Evolutionary conservation across 92 coral and sea anemone species (phyloP), one percentile per base, ranked within the genome.

Genomic region (Zoanthus solanderi): DNA sequence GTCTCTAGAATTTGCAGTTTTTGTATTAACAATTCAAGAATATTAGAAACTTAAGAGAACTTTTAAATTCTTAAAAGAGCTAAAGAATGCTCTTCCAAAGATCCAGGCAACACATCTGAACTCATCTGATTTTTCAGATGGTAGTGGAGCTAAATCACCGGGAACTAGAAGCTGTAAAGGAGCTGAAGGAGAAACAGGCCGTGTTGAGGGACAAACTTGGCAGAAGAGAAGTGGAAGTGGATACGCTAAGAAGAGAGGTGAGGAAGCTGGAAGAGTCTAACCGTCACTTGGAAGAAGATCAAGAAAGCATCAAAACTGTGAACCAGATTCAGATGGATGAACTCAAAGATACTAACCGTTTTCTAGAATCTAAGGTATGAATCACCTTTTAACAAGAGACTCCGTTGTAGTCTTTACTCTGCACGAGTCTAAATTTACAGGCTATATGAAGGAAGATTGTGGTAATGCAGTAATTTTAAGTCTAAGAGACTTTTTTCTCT

Each of bases 251-350:
- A 30, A 44, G 84, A 71, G 82, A 92, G 68, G 79, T 80, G 23
- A 68, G 84, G 13, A 91, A 83, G 12, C 94, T 97, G 57, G 92
- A 95, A 90, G 85, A 71, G 75, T 63, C 85, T 18, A 90, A 92
- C 78, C 89, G 87, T 32, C 92, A 80, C 63, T 63, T 95, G 92
- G 91, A 92, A 71, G 98, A 92, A 37, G 95, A 93, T 72, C 91
- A 90, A 46, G 96, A 95, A 84, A 90, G 98, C 57, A 76, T 88
- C 52, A 92, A 92, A 79, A 92, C 92, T 11, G 94, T 89, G 2
- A 84, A 92, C 72, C 87, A 95, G 57, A 87, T 92, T 65, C 91
- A 91, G 68, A 88, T 92, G 45, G 93, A 93, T 42, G 99, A 97
- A 68, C 71, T 95, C 60, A 95, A 86, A 79, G 91, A 67, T 18